Evolutionary conservation across 2,888 invertebrate genomes (phyloP).

Genomic region (Synergus itoensis): DNA sequence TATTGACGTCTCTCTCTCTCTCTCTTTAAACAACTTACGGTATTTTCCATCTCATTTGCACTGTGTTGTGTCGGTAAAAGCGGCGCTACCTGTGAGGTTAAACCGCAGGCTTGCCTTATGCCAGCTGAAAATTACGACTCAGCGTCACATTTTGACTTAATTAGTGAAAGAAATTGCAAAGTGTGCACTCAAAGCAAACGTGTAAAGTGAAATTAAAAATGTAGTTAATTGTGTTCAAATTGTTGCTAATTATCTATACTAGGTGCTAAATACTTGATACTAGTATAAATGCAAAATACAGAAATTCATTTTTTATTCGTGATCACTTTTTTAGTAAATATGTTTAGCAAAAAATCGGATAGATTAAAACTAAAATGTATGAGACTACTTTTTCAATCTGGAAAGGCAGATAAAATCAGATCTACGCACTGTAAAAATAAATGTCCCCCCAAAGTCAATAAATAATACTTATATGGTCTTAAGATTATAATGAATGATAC

Average conservation of each 20-base stretch:
- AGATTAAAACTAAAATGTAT: neutral
- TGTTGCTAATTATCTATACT: neutral
- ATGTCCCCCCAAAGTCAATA: neutral
- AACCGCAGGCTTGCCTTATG: slow-evolving; percentile 29
- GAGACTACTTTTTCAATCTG: neutral
- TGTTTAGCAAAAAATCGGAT: neutral
- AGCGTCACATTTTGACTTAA: slow-evolving; percentile 30
- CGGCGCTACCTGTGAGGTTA: slow-evolving; percentile 24
- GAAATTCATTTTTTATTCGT: neutral
- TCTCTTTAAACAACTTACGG: neutral
- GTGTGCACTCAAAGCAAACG: neutral
- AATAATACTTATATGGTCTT: slow-evolving; percentile 9
- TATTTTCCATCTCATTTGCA: neutral
- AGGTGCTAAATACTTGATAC: neutral
- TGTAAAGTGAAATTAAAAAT: slow-evolving; percentile 3
- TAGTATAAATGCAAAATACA: neutral
- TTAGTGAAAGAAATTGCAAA: slow-evolving; percentile 22
- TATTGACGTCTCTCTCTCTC: slow-evolving; percentile 56
- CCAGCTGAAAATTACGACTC: slow-evolving; percentile 28
- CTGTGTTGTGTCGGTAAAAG: neutral
- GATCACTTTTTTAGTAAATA: neutral
- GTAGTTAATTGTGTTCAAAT: slow-evolving; percentile 6
- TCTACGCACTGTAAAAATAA: neutral
- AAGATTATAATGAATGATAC: neutral
- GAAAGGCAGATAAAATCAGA: neutral